These are phyloP conservation scores for Noctuana brunneofusca DNA, from an alignment of 2,888 invertebrate genomes.

Conservation along the genomic window DNA sequence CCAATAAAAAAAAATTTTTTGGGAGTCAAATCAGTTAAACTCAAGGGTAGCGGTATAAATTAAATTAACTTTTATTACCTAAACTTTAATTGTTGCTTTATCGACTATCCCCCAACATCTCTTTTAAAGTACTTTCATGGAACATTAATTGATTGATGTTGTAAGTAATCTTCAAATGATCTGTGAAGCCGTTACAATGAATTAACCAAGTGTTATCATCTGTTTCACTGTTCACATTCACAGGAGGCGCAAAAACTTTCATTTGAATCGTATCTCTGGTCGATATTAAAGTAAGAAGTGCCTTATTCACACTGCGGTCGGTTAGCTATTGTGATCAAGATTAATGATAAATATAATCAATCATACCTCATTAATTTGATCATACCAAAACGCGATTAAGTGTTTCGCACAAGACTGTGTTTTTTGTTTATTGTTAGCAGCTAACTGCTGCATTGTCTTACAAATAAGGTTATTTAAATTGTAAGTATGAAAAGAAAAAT, in stretches of 20 bases:
- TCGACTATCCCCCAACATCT: constrained; percentile 24
- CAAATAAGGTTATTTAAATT: constrained; percentile 18
- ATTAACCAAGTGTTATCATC: constrained; percentile 44
- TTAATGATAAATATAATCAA: constrained; percentile 35
- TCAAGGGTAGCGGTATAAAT: constrained; percentile 29
- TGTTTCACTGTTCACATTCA: constrained; percentile 58
- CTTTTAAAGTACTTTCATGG: constrained; percentile 25
- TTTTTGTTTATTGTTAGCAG: constrained; percentile 24
- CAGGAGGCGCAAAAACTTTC: constrained; percentile 45
- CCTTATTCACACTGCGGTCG: constrained; percentile 37
- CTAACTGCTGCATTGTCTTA: constrained; percentile 21
- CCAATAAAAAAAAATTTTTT: too few relatives aligned
- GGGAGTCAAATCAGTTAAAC: too few relatives aligned
- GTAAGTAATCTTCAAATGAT: constrained; percentile 44
- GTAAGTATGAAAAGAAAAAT: not conserved
- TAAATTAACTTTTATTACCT: constrained; percentile 21
- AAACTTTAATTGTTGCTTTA: constrained; percentile 16
- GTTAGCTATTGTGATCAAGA: constrained; percentile 35
- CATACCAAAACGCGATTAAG: constrained; percentile 30
- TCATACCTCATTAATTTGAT: constrained; percentile 32
- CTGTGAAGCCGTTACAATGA: constrained; percentile 46
- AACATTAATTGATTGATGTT: constrained; percentile 38
- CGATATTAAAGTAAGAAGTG: constrained; percentile 26
- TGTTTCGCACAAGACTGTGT: constrained; percentile 22
- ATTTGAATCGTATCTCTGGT: constrained; percentile 31